Percentiles rank a stretch among this genome's conserved stretches.
These are phyloP conservation scores for Cheilosia scutellata DNA, from an alignment of 2,888 invertebrate genomes.

Conservation along the genomic window DNA sequence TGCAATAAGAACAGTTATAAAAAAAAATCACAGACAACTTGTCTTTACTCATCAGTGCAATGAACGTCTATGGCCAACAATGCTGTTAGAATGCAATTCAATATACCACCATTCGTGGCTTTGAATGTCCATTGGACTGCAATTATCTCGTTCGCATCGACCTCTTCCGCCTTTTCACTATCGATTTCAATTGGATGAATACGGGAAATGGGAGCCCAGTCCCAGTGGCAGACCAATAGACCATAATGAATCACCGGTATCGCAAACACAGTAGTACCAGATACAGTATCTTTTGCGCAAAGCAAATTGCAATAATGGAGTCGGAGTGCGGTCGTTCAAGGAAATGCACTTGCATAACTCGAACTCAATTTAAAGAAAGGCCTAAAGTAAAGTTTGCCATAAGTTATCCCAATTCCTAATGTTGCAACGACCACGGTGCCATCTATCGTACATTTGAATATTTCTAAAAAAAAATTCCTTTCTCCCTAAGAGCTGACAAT, in stretches of 20 bases:
- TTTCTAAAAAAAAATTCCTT: constrained; percentile 24
- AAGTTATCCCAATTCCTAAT: too few relatives aligned
- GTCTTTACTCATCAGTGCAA: neutral
- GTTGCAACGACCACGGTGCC: neutral
- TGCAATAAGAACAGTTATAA: too few relatives aligned
- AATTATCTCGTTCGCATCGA: constrained; percentile 21
- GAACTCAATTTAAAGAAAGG: constrained; percentile 36
- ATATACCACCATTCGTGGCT: neutral
- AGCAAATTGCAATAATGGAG: constrained; percentile 26
- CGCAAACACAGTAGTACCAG: constrained; percentile 36
- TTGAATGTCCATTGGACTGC: neutral
- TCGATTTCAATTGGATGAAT: constrained; percentile 47
- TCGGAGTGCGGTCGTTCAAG: neutral
- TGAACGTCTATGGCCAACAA: neutral
- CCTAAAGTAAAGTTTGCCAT: neutral
- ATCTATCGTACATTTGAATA: constrained; percentile 18
- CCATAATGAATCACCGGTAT: constrained; percentile 63
- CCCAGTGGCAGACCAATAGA: constrained; percentile 44
- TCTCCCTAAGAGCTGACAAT: constrained; percentile 28
- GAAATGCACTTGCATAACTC: constrained; percentile 52
- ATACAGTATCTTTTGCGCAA: constrained; percentile 36
- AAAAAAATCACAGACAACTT: neutral
- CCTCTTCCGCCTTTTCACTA: constrained; percentile 44
- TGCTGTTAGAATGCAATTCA: neutral
- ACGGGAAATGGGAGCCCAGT: constrained; percentile 31